phyloP scores from a whole-genome alignment of 2,888 invertebrate genomes.

The Drosophila peninsularis region DNA sequence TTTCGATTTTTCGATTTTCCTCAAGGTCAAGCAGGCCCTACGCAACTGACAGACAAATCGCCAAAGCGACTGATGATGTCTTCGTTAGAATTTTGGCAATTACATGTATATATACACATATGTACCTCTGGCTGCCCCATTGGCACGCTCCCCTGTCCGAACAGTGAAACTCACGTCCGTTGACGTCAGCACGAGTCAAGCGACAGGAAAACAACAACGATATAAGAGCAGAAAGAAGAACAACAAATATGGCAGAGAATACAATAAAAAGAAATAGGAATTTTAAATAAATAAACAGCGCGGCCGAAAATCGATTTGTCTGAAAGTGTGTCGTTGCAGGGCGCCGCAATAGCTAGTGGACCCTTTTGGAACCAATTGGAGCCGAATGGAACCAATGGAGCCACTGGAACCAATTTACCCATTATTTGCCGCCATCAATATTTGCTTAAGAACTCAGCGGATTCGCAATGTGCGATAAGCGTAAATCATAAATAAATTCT shows the following conservation, averaged over 20 bases:
- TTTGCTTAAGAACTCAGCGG: slow-evolving; percentile 43
- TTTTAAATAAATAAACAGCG: slow-evolving; percentile 57
- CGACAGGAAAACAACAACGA: background rate
- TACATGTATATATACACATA: background rate
- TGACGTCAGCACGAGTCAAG: slow-evolving; percentile 52
- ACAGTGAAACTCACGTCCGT: slow-evolving; percentile 34
- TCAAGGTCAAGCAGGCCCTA: slow-evolving; percentile 45
- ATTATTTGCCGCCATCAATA: slow-evolving; percentile 51
- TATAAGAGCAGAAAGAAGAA: background rate
- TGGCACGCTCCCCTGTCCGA: slow-evolving; percentile 52
- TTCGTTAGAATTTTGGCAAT: slow-evolving; percentile 17
- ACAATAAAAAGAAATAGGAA: slow-evolving; percentile 45
- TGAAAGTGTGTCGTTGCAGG: slow-evolving; percentile 36
- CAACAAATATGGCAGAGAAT: background rate
- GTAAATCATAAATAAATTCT: slow-evolving; percentile 44
- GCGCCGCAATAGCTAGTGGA: slow-evolving; percentile 8
- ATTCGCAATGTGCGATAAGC: slow-evolving; percentile 48
- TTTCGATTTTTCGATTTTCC: slow-evolving; percentile 25
- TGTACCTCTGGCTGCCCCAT: slow-evolving; percentile 9
- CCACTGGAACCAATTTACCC: slow-evolving; percentile 35
- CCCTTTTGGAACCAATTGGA: slow-evolving; percentile 4
- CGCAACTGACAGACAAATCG: slow-evolving; percentile 17
- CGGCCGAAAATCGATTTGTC: slow-evolving; percentile 58
- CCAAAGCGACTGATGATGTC: slow-evolving; percentile 17
- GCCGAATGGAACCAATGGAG: slow-evolving; percentile 7